Evolutionary conservation across 2,797 vertebrate species (phyloP), one percentile per base, ranked within the genome.

Genomic region (Leptoclinus maculatus): DNA sequence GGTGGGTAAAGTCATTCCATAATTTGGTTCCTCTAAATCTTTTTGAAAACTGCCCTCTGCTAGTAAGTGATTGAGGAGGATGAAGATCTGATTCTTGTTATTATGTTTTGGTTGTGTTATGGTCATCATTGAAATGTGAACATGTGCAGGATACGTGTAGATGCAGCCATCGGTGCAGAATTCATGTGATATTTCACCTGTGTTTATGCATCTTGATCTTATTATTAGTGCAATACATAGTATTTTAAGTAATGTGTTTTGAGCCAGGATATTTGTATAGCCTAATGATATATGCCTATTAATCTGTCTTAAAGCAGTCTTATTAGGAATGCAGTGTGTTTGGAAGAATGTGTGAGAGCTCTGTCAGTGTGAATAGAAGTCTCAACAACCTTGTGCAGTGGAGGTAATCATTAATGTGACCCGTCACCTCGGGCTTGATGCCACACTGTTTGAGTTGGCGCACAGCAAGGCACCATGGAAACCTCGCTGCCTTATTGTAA

Each of bases 361-460:
- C 3, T 1, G 49, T 23, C 16, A 0, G n/a, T 53, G 16, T 34
- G 10, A 45, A 1, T 12, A 27, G 0, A 8, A 7, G 38, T 63
- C 41, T 41, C 13, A 43, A 29, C 47, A 14, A 34, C 32, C n/a
- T 11, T 10, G 21, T 66, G 38, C 59, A 27, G 21, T 63, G n/a
- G 0, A 34, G 58, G 10, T 60, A 43, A 67, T 84, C 47, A 65
- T 78, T 79, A 23, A 84, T 72, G 45, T 49, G 19, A 71, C 41
- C n/a, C 51, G 2, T 62, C 56, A 73, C 36, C 66, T 59, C 16
- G 19, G 34, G 43, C 65, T 58, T 27, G n/a, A 64, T 32, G 29
- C 45, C 36, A 34, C 11, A 9, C 36, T 73, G 29, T 63, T 67
- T 67, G 7, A 47, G 32, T 57, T 34, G 71, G 47, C n/a, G 56